These are phyloP conservation scores for Erpobdella octoculata DNA, from an alignment of 2,888 invertebrate species.

Conservation along the genomic window DNA sequence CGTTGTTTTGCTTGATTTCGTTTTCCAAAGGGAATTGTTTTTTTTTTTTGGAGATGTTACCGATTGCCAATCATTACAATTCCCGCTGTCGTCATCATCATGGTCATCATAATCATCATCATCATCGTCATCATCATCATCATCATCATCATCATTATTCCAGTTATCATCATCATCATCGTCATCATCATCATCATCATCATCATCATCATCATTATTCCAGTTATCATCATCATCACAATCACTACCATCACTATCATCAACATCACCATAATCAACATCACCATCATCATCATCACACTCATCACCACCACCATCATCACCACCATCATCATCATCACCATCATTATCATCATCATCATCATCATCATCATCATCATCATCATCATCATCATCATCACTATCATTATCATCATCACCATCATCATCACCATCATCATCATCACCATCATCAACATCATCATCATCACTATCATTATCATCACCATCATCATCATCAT, in stretches of 20 bases:
- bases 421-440: constrained; percentile 16
- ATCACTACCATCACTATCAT: too few relatives aligned
- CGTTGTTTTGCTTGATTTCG: too few relatives aligned
- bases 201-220: constrained; percentile 27
- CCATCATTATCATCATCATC: constrained; percentile 15
- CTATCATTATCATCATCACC: constrained; percentile 14
- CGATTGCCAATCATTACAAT: too few relatives aligned
- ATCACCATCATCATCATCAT: constrained; percentile 19
- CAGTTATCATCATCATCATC: neutral
- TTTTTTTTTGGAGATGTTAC: too few relatives aligned
- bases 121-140: constrained; percentile 17
- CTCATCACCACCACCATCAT: constrained; percentile 15
- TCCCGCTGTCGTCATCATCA: too few relatives aligned
- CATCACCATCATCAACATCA: neutral
- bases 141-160: neutral
- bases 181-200: neutral
- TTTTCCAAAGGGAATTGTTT: too few relatives aligned
- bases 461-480: constrained; percentile 11
- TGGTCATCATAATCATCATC: constrained; percentile 16
- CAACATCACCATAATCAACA: too few relatives aligned
- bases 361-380: neutral
- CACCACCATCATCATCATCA: constrained; percentile 16
- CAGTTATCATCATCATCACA: too few relatives aligned
- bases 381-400: neutral
- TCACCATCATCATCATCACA: too few relatives aligned